Percentiles rank a stretch among this genome's conserved stretches.
Conservation (phyloP, 2,888 invertebrate species). For the Itoplectis maculator region DNA sequence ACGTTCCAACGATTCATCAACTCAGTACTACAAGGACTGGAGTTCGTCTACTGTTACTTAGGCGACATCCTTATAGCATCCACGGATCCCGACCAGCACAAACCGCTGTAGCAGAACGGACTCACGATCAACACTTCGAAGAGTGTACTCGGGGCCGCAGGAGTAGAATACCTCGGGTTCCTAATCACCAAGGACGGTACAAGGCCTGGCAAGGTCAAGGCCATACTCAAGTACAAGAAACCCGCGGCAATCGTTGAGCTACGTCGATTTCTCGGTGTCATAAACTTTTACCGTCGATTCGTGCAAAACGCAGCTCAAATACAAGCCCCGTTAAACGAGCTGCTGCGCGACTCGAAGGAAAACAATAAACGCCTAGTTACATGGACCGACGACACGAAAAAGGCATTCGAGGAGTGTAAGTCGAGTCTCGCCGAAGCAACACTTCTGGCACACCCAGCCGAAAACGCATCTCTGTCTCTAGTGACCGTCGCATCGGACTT, state of each 20-base stretch:
- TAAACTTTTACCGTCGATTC: slow-evolving; percentile 58
- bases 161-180: slow-evolving; percentile 40
- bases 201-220: slow-evolving; percentile 21
- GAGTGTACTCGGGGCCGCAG: slow-evolving; percentile 9
- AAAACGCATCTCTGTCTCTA: slow-evolving; percentile 5
- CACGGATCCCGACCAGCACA: not conserved
- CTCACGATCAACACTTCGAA: slow-evolving; percentile 31
- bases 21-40: slow-evolving; percentile 10
- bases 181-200: not conserved
- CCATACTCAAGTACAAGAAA: slow-evolving; percentile 16
- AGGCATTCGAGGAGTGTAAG: slow-evolving; percentile 20
- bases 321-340: slow-evolving; percentile 26
- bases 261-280: slow-evolving; percentile 47
- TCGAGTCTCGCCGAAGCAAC: slow-evolving; percentile 28
- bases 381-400: slow-evolving; percentile 53
- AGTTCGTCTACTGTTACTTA: slow-evolving; percentile 29
- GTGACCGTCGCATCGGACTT: slow-evolving; percentile 32
- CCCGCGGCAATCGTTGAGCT: slow-evolving; percentile 20
- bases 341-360: slow-evolving; percentile 35
- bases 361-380: slow-evolving; percentile 33
- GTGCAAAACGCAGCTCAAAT: slow-evolving; percentile 11
- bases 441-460: slow-evolving; percentile 17
- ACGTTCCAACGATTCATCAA: slow-evolving; percentile 60
- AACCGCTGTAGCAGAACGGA: slow-evolving; percentile 34
- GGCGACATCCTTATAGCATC: slow-evolving; percentile 47